Evolutionary conservation across 2,797 vertebrate species (phyloP), one percentile per base, ranked within the genome.

Genomic region (Fistularia tabacaria): DNA sequence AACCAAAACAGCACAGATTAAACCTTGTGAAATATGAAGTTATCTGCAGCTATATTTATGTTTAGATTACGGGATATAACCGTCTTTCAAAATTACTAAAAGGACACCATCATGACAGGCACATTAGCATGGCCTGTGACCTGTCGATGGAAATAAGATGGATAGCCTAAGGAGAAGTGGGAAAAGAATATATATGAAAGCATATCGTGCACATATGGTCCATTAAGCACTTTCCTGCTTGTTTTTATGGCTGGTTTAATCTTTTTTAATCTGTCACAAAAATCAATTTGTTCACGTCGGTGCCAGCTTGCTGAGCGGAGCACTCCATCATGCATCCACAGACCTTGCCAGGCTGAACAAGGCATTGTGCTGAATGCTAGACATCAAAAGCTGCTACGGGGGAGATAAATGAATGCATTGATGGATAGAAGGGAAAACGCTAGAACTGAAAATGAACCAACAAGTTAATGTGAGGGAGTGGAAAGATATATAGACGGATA

Each of bases 261-360:
- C 86, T 89, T 90, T 90, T 90, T 88, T 87, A 91, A 91, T 91
- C 88, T 87, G 86, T 89, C 90, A 90, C 85, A 87, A 55, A 91
- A 91, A 91, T 91, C 88, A 82, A 91, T 92, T 83, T 82, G 74
- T 84, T 87, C 86, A 85, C 84, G 62, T 87, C 60, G 79, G 87
- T 90, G 90, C 85, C 89, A 88, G 83, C 85, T 86, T 88, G 86
- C 83, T 67, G 80, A 85, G 76, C 68, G 61, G 80, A 80, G 79
- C 84, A 88, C 87, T 91, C 88, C 84, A 89, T 91, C 88, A 91
- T 77, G 37, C 76, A 78, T 87, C 84, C 79, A 75, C 65, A 78
- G 80, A 81, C 72, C 78, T 79, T 79, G 82, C 65, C 73, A 40
- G 74, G 64, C 76, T 66, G 73, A 86, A 80, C 65, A 63, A 69